A percentile compares a stretch with the other conserved stretches of the same genome.
phyloP scores from a whole-genome alignment of 2,888 invertebrate genomes.

The Hydroisotoma schaefferi region DNA sequence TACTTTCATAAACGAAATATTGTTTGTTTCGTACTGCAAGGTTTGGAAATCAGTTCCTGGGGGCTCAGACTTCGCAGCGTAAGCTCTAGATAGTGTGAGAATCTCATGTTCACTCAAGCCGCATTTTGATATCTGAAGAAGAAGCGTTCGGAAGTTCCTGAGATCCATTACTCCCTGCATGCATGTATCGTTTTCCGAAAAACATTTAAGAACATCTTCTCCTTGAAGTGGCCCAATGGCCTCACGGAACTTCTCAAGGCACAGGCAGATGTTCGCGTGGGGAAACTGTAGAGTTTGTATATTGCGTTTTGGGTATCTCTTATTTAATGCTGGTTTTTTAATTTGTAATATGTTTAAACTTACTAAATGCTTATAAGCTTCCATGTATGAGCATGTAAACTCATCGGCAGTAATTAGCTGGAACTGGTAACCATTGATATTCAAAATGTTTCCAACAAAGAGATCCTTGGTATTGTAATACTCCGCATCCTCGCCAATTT shows the following conservation, averaged over 20 bases:
- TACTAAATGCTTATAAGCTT: slow-evolving; percentile 70
- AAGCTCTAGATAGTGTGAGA: slow-evolving; percentile 69
- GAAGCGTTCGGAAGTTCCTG: slow-evolving; percentile 33
- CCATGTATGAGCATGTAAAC: slow-evolving; percentile 83
- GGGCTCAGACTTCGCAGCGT: slow-evolving; percentile 58
- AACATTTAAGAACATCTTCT: slow-evolving; percentile 69
- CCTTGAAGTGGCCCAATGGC: slow-evolving; percentile 68
- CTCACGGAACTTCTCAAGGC: slow-evolving; percentile 70
- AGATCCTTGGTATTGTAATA: slow-evolving; percentile 75
- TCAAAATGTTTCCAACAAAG: slow-evolving; percentile 75
- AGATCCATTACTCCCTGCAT: slow-evolving; percentile 42
- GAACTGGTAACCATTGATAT: slow-evolving; percentile 74
- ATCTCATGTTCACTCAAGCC: slow-evolving; percentile 73
- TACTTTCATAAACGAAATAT: neutral
- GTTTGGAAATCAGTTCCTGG: slow-evolving; percentile 45
- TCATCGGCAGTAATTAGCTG: slow-evolving; percentile 76
- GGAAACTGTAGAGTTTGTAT: slow-evolving; percentile 58
- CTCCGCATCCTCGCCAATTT: slow-evolving; percentile 67
- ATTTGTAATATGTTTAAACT: slow-evolving; percentile 1
- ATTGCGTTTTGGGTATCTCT: neutral
- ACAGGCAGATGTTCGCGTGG: slow-evolving; percentile 66
- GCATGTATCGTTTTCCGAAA: slow-evolving; percentile 50
- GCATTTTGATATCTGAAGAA: slow-evolving; percentile 44
- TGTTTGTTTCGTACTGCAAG: slow-evolving; percentile 40
- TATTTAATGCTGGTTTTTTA: neutral